Base-by-base conservation (phyloP, 2,797 vertebrate genomes). In the Coracias cyanogaster region DNA sequence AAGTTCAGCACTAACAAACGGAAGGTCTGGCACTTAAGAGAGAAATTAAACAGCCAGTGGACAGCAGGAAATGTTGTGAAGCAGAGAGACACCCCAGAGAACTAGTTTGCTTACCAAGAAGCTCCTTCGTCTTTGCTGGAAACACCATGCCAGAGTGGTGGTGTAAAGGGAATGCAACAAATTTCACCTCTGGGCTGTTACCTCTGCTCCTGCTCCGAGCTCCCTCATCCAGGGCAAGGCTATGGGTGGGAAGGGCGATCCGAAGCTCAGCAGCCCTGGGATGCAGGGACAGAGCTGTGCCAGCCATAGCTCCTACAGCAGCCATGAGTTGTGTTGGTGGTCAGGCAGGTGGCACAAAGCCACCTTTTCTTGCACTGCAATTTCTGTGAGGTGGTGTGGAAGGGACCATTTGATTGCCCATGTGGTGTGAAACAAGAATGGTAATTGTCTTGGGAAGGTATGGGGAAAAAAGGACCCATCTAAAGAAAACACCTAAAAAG, bases 61-160 rank as follows among this genome's bases (percentile, higher is more conserved):
- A 28, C 46, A 86, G 49, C 45, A 73, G 55, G 60, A 79, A 43
- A 19, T 39, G 16, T 55, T 45, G 15, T 26, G 39, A 17, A 79
- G 83, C 26, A 55, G 61, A 73, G 45, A 67, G 15, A 19, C 7
- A 13, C 5, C 35, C 22, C 52, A 41, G 65, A 61, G 67, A 39
- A 48, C 13, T 21, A 64, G 48, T 20, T 86, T 89, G 33, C 35
- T 74, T 81, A 77, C 37, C 29, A n/a, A n/a, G 31, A 55, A n/a
- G 52, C 28, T 54, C 17, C 28, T 54, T 13, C 55, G 28, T 65
- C 55, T 62, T 72, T 64, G 22, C 41, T 84, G 81, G 26, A 85
- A 67, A 25, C 19, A 6, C 10, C 41, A 31, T 0, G 0, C 25
- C 3, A 4, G 20, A 73, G 4, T 4, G 2, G 7, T 49, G n/a